Evolutionary conservation across 2,797 vertebrate species (phyloP).

Genomic region (Gambusia yucatana): DNA sequence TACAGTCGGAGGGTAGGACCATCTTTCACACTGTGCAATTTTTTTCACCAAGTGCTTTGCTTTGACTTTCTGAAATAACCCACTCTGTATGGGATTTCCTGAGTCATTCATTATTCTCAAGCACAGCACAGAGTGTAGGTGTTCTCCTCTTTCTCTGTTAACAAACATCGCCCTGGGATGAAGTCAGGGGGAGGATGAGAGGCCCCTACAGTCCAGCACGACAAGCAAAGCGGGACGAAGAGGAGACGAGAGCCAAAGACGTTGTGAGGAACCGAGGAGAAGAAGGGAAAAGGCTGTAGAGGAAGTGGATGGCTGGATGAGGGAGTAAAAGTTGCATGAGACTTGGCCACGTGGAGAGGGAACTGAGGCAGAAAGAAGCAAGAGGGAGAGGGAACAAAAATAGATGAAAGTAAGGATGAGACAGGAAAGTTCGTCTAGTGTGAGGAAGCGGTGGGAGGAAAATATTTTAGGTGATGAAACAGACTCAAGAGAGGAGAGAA

Average conservation of each 20-base stretch:
- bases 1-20: not conserved
- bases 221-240: not conserved
- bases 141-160: slow-evolving; percentile 33
- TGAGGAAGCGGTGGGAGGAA: slow-evolving; percentile 17
- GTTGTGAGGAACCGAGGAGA: slow-evolving; percentile 54
- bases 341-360: slow-evolving; percentile 69
- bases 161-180: slow-evolving; percentile 33
- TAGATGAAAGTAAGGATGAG: slow-evolving; percentile 70
- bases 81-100: slow-evolving; percentile 29
- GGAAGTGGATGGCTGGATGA: slow-evolving; percentile 41
- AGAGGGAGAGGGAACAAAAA: slow-evolving; percentile 58
- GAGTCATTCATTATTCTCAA: slow-evolving; percentile 55
- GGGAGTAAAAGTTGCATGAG: slow-evolving; percentile 80
- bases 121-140: slow-evolving; percentile 38
- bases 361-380: slow-evolving; percentile 71
- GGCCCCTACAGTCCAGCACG: slow-evolving; percentile 4
- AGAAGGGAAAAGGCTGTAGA: slow-evolving; percentile 54
- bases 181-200: slow-evolving; percentile 9
- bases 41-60: not conserved
- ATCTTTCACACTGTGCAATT: not conserved
- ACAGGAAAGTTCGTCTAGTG: slow-evolving; percentile 58
- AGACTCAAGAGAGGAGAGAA: slow-evolving; percentile 8
- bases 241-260: slow-evolving; percentile 26
- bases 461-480: slow-evolving; percentile 20
- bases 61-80: slow-evolving; percentile 21